Percentiles rank a stretch among this genome's conserved stretches.
Conservation (phyloP, 2,113 vertebrate species). For the Salvelinus namaycush region DNA sequence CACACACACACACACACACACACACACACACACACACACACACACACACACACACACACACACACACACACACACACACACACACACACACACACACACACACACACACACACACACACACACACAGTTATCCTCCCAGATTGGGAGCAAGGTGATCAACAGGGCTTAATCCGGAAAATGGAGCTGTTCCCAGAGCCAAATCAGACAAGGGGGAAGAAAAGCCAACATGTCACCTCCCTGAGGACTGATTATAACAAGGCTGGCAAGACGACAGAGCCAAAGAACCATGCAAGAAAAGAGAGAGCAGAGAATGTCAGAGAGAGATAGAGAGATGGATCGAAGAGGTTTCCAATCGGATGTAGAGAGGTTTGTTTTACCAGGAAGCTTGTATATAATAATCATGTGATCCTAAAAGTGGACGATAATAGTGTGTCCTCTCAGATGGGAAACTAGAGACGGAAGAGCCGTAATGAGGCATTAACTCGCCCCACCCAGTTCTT, state of each 20-base stretch:
- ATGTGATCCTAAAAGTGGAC: conserved; percentile 10
- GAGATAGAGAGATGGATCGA: conserved; percentile 8
- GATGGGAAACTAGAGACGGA: conserved; percentile 19
- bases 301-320: neutral
- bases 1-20: neutral
- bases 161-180: conserved; percentile 18
- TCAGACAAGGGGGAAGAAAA: conserved; percentile 25
- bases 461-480: neutral
- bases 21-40: neutral
- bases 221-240: conserved; percentile 11
- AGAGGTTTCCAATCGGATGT: neutral
- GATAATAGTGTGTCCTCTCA: conserved; percentile 9
- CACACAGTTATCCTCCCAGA: neutral
- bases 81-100: too few species aligned
- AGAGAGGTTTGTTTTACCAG: conserved; percentile 12
- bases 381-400: conserved; percentile 4
- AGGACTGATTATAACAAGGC: conserved; percentile 34
- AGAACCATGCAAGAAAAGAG: neutral
- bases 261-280: neutral
- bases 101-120: too few species aligned
- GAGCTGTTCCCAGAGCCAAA: conserved; percentile 19
- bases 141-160: conserved; percentile 39
- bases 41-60: neutral
- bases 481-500: neutral
- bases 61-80: neutral